Evolutionary conservation across 2,888 invertebrate genomes (phyloP), one percentile per base, ranked within the genome.

Genomic region (Brachypalpus laphriformis): DNA sequence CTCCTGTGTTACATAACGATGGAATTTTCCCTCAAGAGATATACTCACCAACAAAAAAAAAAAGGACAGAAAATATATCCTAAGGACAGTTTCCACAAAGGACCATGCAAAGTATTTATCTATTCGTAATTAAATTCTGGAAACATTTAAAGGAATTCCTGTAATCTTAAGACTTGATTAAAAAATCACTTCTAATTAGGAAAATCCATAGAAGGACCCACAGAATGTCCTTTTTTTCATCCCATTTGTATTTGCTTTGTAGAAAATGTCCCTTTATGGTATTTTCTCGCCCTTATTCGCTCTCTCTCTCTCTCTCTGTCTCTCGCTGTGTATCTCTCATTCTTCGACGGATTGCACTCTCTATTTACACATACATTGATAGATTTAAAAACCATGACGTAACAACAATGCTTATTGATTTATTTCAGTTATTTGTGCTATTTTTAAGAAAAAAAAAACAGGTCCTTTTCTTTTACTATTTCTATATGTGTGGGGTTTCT

Each of bases 371-470:
- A 68, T 25, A 77, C 71, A 68, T 1, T 34, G 0, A 37, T 22
- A 57, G 5, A 42, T 37, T 51, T 11, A 42, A 66, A 70, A 81
- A 66, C 65, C 70, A 86, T 86, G 86, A 86, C 82, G 86, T 82
- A 86, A 86, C 82, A 86, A 82, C 82, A 86, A 82, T 82, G 86
- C 71, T 77, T 77, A 86, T 86, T 86, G 86, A 86, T 86, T 86
- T 82, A 77, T 82, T 82, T 86, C 34, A 63, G 49, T 70, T 63
- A 63, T 68, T 74, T 80, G 74, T 78, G 31, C 72, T 78, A 72
- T 68, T 78, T 72, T 72, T 59, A 63, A 59, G 63, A 54, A 9
- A 18, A 51, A 14, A 16, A 20, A 11, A 25, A 68, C 66, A 51
- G 66, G 34, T 37, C 47, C 57, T 71, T n/a, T 28, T 31, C 0